Evolutionary conservation across 2,888 invertebrate species (phyloP).

Genomic region (Eupithecia pulchellata): DNA sequence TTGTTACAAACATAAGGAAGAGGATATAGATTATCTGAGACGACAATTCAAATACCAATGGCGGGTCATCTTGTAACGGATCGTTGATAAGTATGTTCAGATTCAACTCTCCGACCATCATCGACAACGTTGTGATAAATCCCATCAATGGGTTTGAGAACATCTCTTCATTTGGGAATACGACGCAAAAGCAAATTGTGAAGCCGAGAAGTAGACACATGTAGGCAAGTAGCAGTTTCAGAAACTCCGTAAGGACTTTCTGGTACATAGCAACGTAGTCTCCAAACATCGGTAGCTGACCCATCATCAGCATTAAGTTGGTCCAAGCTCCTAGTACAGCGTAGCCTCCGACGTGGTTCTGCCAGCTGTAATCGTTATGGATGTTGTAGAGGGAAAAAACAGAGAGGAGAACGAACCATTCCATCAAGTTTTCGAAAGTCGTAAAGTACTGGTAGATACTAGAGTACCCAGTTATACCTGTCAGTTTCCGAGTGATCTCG

Average conservation of each 20-base stretch:
- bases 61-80: slow-evolving; percentile 88
- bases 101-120: slow-evolving; percentile 95
- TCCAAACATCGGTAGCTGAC: slow-evolving; percentile 94
- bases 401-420: slow-evolving; percentile 94
- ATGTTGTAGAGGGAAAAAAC: slow-evolving; percentile 93
- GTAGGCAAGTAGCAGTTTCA: slow-evolving; percentile 92
- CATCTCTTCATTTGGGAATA: slow-evolving; percentile 92
- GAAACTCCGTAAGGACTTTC: slow-evolving; percentile 93
- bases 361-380: slow-evolving; percentile 92
- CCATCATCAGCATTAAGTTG: slow-evolving; percentile 95
- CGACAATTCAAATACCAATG: slow-evolving; percentile 90
- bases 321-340: slow-evolving; percentile 94
- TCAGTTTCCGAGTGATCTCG: slow-evolving; percentile 91
- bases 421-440: slow-evolving; percentile 93
- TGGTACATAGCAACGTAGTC: slow-evolving; percentile 97
- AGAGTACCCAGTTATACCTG: slow-evolving; percentile 92
- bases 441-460: slow-evolving; percentile 91
- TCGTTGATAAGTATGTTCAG: slow-evolving; percentile 90
- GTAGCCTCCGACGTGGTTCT: slow-evolving; percentile 94
- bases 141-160: slow-evolving; percentile 94
- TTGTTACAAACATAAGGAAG: slow-evolving; percentile 93
- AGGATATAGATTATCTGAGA: slow-evolving; percentile 92
- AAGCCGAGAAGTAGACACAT: slow-evolving; percentile 93
- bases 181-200: slow-evolving; percentile 94
- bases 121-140: slow-evolving; percentile 92